These are phyloP conservation scores for Oikopleura albicans DNA, from an alignment of 23 tunicate genomes.

Conservation along the genomic window DNA sequence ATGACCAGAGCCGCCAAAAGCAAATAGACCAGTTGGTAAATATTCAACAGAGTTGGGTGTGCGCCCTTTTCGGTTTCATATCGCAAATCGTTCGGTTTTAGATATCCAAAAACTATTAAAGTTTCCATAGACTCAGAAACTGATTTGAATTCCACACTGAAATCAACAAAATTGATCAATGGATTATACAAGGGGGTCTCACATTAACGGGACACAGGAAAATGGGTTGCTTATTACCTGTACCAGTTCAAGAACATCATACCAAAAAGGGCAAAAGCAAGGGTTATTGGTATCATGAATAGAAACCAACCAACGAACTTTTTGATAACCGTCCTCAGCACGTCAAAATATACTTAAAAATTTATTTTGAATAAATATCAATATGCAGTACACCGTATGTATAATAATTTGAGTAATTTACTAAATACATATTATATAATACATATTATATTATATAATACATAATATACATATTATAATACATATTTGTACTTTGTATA, in stretches of 20 bases:
- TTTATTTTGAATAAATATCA: too few relatives aligned
- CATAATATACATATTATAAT: too few relatives aligned
- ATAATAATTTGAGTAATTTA: too few relatives aligned
- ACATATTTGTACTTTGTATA: too few relatives aligned
- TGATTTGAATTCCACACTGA: not conserved
- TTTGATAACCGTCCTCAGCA: not conserved
- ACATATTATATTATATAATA: too few relatives aligned
- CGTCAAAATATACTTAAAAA: not conserved
- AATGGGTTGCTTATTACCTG: not conserved
- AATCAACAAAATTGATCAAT: too few relatives aligned
- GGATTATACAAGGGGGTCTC: too few relatives aligned
- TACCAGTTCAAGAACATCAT: not conserved
- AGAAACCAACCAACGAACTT: not conserved
- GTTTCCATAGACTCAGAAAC: not conserved
- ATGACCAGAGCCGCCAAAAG: not conserved
- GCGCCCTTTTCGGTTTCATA: not conserved
- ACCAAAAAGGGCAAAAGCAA: not conserved
- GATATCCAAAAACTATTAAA: slow-evolving; percentile 1
- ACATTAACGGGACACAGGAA: too few relatives aligned
- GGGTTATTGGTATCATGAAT: not conserved
- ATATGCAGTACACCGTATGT: too few relatives aligned
- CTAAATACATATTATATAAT: too few relatives aligned
- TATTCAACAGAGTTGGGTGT: not conserved
- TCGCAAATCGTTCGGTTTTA: slow-evolving; percentile 4
- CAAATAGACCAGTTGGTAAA: not conserved